Base-by-base conservation (phyloP, 2,888 invertebrate genomes). In the Perdita meconis region DNA sequence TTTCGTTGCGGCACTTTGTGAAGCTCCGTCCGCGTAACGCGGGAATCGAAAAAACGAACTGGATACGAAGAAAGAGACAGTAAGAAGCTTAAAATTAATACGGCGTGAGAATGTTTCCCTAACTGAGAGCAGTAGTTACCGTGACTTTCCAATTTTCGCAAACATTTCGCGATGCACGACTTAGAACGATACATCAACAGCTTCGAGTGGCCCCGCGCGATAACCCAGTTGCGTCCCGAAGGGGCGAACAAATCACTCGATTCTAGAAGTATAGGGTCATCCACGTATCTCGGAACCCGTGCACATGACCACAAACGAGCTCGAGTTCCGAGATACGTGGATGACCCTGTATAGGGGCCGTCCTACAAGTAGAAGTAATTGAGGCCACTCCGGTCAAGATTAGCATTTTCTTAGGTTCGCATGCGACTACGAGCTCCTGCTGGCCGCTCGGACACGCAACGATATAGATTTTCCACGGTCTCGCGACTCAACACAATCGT, bases 321-420 rank as follows among this genome's bases (percentile, higher is more conserved):
- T n/a, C n/a, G n/a, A n/a, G n/a, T n/a, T n/a, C n/a, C n/a, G n/a
- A n/a, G n/a, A n/a, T n/a, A n/a, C n/a, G n/a, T 73, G 44, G 16
- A 42, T 16, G 16, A 13, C 16, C 42, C 13, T 42, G 5, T n/a
- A 42, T 42, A 38, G 2, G 40, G 2, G 13, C 12, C 13, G 44
- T 44, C n/a, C 19, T 44, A 44, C 22, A 26, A 19, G n/a, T 38
- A 24, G 38, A 36, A 59, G 47, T 16, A 68, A 84, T 83, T 67
- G 69, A 67, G 76, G 72, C 55, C 53, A 64, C 47, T 8, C 36
- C 3, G 19, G 51, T 42, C 50, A 66, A 78, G 79, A 89, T 89
- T 89, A 85, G 84, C 85, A 87, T 87, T 86, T 86, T 87, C 88
- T 88, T 87, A 83, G 55, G 76, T 66, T 86, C 76, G 85, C 87